These are phyloP conservation scores for Agrotis puta DNA, from an alignment of 2,888 invertebrate genomes.

Conservation along the genomic window DNA sequence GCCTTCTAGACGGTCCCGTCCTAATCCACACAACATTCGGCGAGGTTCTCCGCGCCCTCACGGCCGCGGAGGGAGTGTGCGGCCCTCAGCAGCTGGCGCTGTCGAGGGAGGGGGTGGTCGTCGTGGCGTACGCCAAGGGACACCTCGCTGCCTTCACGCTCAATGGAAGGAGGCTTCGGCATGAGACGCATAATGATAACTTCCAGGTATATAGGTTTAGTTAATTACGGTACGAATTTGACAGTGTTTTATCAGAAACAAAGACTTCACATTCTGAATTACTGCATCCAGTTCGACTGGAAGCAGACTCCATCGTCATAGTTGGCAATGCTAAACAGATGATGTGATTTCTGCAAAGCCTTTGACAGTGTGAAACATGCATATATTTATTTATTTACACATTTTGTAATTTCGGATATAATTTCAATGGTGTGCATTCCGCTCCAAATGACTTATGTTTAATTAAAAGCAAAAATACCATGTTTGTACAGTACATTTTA, in stretches of 20 bases:
- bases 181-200: constrained; percentile 98
- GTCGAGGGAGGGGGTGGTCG: constrained; percentile 98
- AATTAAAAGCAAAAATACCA: too few relatives aligned
- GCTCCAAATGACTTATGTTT: too few relatives aligned
- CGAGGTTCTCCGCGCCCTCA: constrained; percentile 97
- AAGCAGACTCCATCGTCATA: too few relatives aligned
- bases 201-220: constrained; percentile 95
- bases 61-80: constrained; percentile 93
- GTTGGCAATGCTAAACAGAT: too few relatives aligned
- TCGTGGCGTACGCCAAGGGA: constrained; percentile 97
- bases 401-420: too few relatives aligned
- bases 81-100: constrained; percentile 97
- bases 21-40: constrained; percentile 99
- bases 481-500: neutral
- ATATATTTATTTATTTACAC: neutral
- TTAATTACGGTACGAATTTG: too few relatives aligned
- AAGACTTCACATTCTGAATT: too few relatives aligned
- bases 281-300: too few relatives aligned
- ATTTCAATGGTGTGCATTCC: too few relatives aligned
- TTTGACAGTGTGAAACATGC: neutral
- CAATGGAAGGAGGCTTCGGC: constrained; percentile 96
- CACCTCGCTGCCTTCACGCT: constrained; percentile 98
- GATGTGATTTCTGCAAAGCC: neutral
- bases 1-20: constrained; percentile 96
- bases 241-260: too few relatives aligned